These are phyloP conservation scores for rat (Rattus norvegicus) DNA, from an alignment of 2,113 vertebrate species.

Conservation along the genomic window GRCr8 NC_086032.1:94333501-94334000, in stretches of 20 bases:
- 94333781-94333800: not conserved
- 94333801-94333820: not conserved
- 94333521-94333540: slow-evolving; percentile 44
- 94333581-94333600: slow-evolving; percentile 34
- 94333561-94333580: not conserved
- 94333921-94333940: not conserved
- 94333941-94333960: no score
- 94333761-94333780: not conserved
- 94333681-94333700: not conserved
- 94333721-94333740: not conserved
- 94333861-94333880: not conserved
- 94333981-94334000: not conserved
- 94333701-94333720: not conserved
- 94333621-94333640: not conserved
- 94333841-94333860: not conserved
- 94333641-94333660: not conserved
- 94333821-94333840: rapidly evolving
- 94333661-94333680: not conserved
- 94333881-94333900: not conserved
- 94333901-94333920: not conserved
- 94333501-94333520: slow-evolving; percentile 32
- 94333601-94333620: not conserved
- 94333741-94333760: not conserved
- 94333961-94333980: not conserved
- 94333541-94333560: not conserved